A percentile compares a stretch with the other conserved stretches of the same genome.
Conservation (phyloP, 2,888 invertebrate species). For the Tuta absoluta region DNA sequence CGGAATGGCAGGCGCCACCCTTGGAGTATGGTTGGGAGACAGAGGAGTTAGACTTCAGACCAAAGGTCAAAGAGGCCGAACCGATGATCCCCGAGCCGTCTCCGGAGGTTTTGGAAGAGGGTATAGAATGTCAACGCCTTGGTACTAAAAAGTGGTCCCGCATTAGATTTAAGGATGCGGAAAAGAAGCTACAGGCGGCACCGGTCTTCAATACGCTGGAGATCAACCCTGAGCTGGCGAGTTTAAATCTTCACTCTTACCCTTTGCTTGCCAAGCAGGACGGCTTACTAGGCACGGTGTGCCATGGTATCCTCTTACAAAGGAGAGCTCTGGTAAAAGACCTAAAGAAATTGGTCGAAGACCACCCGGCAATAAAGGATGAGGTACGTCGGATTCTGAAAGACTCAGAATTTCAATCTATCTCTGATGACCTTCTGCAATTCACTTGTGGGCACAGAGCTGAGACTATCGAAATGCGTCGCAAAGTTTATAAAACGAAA, state of each 20-base stretch:
- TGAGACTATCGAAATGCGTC: too few species aligned
- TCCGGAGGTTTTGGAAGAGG: neutral
- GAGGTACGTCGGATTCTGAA: conserved; percentile 24
- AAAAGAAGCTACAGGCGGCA: conserved; percentile 31
- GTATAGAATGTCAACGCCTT: conserved; percentile 2
- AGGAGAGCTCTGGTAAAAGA: conserved; percentile 28
- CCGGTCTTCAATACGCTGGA: conserved; percentile 15
- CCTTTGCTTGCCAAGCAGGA: conserved; percentile 29
- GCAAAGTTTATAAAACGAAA: conserved; percentile 21
- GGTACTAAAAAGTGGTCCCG: neutral
- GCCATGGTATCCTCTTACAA: conserved; percentile 31
- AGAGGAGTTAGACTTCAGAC: neutral
- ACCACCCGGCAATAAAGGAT: conserved; percentile 24
- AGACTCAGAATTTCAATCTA: conserved; percentile 24
- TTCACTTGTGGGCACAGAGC: too few species aligned
- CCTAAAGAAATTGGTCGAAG: conserved; percentile 19
- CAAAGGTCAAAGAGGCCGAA: neutral
- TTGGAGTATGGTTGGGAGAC: neutral
- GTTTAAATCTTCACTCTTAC: neutral
- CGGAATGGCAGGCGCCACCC: neutral
- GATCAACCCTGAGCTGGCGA: conserved; percentile 19
- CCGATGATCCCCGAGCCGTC: neutral
- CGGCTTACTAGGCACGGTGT: conserved; percentile 32
- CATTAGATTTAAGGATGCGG: conserved; percentile 31
- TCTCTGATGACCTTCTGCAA: conserved; percentile 34